These are phyloP conservation scores for Hypsibius dujardini DNA, from an alignment of 1,140 invertebrate genomes.

Conservation along the genomic window DNA sequence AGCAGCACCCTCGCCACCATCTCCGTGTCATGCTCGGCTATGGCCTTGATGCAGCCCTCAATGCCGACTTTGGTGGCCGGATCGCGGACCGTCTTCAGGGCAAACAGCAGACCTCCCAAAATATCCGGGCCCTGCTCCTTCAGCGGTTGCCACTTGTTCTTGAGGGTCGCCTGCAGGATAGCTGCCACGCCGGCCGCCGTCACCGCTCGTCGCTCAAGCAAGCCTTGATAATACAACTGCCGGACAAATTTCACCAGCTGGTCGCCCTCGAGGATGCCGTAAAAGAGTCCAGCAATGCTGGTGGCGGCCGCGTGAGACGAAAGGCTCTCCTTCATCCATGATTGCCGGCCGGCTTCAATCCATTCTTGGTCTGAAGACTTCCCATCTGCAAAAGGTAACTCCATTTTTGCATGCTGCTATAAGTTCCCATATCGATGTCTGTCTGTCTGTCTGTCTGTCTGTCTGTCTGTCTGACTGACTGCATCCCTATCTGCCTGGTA, in stretches of 20 bases:
- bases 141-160: background rate
- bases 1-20: background rate
- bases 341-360: background rate
- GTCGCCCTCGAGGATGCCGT: background rate
- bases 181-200: background rate
- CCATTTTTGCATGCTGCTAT: background rate
- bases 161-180: conserved; percentile 9
- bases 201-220: background rate
- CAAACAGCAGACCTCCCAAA: background rate
- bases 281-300: background rate
- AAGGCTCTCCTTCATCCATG: background rate
- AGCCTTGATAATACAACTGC: conserved; percentile 8
- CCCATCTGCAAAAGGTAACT: too few species aligned
- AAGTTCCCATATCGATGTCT: background rate
- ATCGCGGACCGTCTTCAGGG: background rate
- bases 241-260: conserved; percentile 13
- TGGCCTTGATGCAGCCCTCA: background rate
- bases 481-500: background rate
- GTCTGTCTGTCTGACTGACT: background rate
- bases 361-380: background rate
- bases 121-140: background rate
- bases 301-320: background rate
- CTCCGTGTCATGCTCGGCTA: conserved; percentile 8
- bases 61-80: conserved; percentile 1
- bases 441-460: background rate